These are phyloP conservation scores for Dermatemys mawii DNA, from an alignment of 2,113 vertebrate species.

Conservation along the genomic window DNA sequence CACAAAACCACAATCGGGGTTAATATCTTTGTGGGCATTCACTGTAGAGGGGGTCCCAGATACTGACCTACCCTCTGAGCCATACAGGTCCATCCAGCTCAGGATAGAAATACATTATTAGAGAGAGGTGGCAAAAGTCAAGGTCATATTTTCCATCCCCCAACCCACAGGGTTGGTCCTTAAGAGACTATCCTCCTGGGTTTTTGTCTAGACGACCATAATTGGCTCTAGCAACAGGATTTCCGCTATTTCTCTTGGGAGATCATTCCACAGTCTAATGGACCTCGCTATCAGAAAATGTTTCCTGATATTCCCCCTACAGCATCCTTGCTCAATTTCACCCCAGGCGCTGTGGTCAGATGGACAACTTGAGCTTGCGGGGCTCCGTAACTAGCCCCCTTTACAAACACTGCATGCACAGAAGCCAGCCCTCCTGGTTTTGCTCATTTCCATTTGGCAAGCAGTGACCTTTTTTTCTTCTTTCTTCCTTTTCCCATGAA, in stretches of 20 bases:
- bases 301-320: constrained; percentile 30
- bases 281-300: constrained; percentile 41
- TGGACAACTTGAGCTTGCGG: rapidly evolving
- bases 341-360: neutral
- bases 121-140: constrained; percentile 28
- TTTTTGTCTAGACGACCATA: constrained; percentile 62
- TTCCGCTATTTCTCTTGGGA: constrained; percentile 49
- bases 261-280: neutral
- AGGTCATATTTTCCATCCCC: constrained; percentile 57
- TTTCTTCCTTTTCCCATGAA: neutral
- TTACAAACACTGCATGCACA: neutral
- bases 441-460: neutral
- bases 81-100: neutral
- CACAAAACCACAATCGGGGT: neutral
- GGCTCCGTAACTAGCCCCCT: neutral
- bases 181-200: constrained; percentile 50
- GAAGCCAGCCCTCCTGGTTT: neutral
- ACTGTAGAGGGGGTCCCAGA: constrained; percentile 17
- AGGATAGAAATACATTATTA: neutral
- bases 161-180: neutral
- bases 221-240: constrained; percentile 45
- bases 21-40: constrained; percentile 34
- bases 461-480: neutral
- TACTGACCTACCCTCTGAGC: constrained; percentile 1
- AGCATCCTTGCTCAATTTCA: neutral